These are phyloP conservation scores for Apteryx owenii DNA, from an alignment of 2,113 vertebrate species.

Conservation along the genomic window DNA sequence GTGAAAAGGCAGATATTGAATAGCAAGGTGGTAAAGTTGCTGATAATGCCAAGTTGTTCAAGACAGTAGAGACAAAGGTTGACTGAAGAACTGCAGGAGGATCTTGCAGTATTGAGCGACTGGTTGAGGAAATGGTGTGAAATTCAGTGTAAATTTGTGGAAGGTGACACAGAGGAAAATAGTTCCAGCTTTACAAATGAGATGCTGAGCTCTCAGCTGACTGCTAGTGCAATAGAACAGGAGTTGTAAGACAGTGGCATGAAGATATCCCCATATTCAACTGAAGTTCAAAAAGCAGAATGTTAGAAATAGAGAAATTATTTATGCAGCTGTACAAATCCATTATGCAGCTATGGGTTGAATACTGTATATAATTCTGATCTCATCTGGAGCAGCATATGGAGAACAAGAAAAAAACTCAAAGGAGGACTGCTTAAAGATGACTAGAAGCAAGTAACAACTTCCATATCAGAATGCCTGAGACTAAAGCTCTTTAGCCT, in stretches of 20 bases:
- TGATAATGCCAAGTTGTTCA: not conserved
- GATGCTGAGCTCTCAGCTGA: not conserved
- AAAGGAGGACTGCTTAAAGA: not conserved
- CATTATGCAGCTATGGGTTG: not conserved
- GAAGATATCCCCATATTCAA: not conserved
- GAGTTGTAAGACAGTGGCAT: not conserved
- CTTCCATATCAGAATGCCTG: not conserved
- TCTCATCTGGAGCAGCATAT: not conserved
- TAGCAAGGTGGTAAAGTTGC: not conserved
- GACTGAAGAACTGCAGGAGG: not conserved
- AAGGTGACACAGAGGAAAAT: not conserved
- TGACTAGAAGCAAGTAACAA: not conserved
- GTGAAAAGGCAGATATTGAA: not conserved
- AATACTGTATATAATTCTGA: not conserved
- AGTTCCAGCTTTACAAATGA: not conserved
- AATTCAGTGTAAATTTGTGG: not conserved
- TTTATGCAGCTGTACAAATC: not conserved
- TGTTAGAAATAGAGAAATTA: not conserved
- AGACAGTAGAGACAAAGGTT: not conserved
- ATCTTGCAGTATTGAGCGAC: not conserved
- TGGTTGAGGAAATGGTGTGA: not conserved
- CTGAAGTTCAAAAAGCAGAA: not conserved
- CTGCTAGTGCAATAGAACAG: not conserved
- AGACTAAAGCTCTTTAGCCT: not conserved
- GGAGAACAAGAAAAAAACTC: not conserved